A percentile compares a stretch with the other conserved stretches of the same genome.
Conservation (phyloP, 2,113 vertebrate genomes). For the Clarias magur region DNA sequence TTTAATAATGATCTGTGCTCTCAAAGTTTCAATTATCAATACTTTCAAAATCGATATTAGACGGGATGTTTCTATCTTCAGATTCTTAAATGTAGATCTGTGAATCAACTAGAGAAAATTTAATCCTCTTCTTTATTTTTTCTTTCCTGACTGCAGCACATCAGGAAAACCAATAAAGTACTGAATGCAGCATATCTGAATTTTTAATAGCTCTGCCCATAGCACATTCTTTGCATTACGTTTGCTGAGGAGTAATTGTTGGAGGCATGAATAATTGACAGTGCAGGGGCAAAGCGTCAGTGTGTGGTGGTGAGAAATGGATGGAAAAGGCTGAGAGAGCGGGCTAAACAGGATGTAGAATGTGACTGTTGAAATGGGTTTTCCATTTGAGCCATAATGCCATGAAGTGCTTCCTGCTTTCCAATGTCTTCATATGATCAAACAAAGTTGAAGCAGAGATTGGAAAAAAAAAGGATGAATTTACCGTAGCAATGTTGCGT, state of each 20-base stretch:
- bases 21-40: background rate
- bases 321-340: conserved; percentile 36
- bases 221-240: conserved; percentile 42
- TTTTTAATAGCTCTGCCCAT: conserved; percentile 23
- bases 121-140: background rate
- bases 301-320: conserved; percentile 44
- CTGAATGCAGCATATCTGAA: conserved; percentile 24
- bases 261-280: conserved; percentile 48
- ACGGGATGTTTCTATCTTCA: background rate
- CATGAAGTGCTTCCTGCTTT: conserved; percentile 7
- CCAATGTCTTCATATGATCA: background rate
- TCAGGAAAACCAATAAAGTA: conserved; percentile 18
- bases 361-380: conserved; percentile 32
- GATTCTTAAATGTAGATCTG: background rate
- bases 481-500: background rate
- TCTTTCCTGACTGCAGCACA: background rate
- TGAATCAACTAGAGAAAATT: background rate
- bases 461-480: background rate
- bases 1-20: background rate
- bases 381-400: conserved; percentile 34
- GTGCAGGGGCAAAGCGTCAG: conserved; percentile 13
- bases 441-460: background rate
- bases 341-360: conserved; percentile 41
- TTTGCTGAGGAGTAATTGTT: conserved; percentile 32
- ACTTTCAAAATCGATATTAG: background rate